phyloP scores from a whole-genome alignment of 92 coral and sea anemone species.

The Bergia puertoricense region DNA sequence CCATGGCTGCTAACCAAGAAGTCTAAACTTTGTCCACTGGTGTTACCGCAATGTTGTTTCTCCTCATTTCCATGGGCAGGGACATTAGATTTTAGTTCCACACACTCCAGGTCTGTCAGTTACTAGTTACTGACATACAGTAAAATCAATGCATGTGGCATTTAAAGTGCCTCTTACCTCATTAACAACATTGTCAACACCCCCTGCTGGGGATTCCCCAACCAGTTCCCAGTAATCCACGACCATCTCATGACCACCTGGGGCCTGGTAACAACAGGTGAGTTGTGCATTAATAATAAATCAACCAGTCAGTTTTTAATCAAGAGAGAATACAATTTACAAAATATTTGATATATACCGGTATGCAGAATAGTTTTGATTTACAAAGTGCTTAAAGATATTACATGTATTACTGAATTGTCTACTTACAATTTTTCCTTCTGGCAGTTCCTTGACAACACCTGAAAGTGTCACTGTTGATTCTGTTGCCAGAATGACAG shows the following conservation, averaged over 20 bases:
- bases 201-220: constrained; percentile 99
- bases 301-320: no score
- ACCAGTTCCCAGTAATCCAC: constrained; percentile 98
- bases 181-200: constrained; percentile 88
- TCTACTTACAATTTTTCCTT: constrained; percentile 90
- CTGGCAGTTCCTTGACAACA: constrained; percentile 84
- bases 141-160: no score
- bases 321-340: neutral
- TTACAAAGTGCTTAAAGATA: neutral
- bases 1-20: no score
- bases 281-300: neutral
- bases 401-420: neutral
- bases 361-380: neutral
- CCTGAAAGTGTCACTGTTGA: constrained; percentile 90
- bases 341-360: neutral
- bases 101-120: neutral
- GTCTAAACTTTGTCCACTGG: no score
- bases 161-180: constrained; percentile 64
- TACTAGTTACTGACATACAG: neutral
- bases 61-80: no score
- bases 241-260: constrained; percentile 99
- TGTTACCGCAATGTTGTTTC: no score
- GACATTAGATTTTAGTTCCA: no score
- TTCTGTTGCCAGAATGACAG: constrained; percentile 82
- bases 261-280: constrained; percentile 68